These are phyloP conservation scores for Myrmecobius fasciatus DNA, from an alignment of 2,113 vertebrate genomes.

Conservation along the genomic window DNA sequence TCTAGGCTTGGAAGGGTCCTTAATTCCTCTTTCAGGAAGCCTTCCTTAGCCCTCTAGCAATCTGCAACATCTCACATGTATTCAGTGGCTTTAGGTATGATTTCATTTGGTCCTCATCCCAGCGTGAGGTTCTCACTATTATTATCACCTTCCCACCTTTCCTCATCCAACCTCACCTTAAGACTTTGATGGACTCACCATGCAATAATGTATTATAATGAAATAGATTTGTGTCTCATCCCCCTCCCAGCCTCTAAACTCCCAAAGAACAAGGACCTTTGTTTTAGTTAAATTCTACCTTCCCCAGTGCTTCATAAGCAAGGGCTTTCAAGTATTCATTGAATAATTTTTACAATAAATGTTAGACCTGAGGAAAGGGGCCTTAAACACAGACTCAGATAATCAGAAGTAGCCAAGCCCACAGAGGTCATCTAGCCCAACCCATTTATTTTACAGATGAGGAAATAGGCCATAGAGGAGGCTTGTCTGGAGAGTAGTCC, in stretches of 20 bases:
- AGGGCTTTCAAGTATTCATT: not conserved
- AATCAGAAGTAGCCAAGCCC: not conserved
- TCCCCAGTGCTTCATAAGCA: not conserved
- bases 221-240: not conserved
- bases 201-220: not conserved
- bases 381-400: not conserved
- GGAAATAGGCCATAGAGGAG: not conserved
- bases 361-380: not conserved
- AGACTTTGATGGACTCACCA: not conserved
- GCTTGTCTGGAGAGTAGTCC: not conserved
- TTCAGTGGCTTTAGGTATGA: not conserved
- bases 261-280: not conserved
- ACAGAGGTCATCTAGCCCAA: not conserved
- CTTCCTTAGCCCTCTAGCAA: not conserved
- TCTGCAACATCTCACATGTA: not conserved
- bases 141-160: not conserved
- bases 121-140: not conserved
- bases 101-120: not conserved
- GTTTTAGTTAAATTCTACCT: not conserved
- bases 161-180: not conserved
- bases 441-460: not conserved
- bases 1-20: not conserved
- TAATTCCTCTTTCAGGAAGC: not conserved
- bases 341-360: not conserved
- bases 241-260: not conserved